Evolutionary conservation across 2,888 invertebrate species (phyloP), one percentile per base, ranked within the genome.

Genomic region (Microdon myrmicae): DNA sequence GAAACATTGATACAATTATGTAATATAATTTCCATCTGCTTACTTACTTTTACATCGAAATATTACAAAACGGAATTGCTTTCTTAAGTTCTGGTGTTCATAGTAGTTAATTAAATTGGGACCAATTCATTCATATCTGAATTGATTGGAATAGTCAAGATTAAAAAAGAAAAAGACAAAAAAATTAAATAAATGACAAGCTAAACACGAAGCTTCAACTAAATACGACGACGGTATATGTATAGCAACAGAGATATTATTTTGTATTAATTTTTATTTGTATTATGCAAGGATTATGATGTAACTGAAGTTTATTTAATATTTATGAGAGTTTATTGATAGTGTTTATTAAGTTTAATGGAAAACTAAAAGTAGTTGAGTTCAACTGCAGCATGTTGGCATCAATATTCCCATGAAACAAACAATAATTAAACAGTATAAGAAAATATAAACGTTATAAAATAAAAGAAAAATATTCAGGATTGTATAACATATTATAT

Each of bases 41-140:
- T 12, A 17, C 9, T 0, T 9, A 32, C 9, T 32, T 32, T 19
- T 10, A 49, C 37, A 59, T 25, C 44, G 19, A 7, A 38, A 26
- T 45, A 14, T 41, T 44, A 54, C 20, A 58, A 51, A 61, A 43
- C 25, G 34, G 44, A 23, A 39, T 31, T 55, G n/a, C 35, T 61
- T 61, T 13, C 14, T 41, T 56, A 48, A 34, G 49, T 61, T 64
- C 47, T 56, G 45, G 47, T 53, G 41, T 48, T 66, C 48, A 14
- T 39, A 59, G 59, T 59, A 58, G 53, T 39, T 54, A 70, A 68
- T 60, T 70, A 69, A 71, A 71, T 71, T 71, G 72, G 72, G 72
- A 72, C 72, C 72, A 72, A 71, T 71, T 72, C 71, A 72, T 72
- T 72, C 72, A 72, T 71, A 72, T 71, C 72, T 72, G 72, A 72